A percentile compares a stretch with the other conserved stretches of the same genome.
Evolutionary conservation across 2,113 vertebrate genomes (phyloP).

Genomic region (Apodemus speciosus): DNA sequence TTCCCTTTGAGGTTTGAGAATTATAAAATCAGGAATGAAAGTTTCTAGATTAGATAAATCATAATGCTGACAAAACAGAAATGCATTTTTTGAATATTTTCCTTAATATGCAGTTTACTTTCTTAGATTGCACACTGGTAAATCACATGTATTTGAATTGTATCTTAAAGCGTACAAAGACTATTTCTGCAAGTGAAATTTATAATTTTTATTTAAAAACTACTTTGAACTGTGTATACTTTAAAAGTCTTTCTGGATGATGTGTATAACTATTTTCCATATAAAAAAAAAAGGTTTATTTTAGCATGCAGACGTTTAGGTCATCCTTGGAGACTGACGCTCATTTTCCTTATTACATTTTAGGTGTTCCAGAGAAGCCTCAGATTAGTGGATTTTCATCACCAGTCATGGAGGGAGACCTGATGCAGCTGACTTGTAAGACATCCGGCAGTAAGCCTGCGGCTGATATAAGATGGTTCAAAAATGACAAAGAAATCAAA

Average conservation of each 20-base stretch:
- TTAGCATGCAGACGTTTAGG: not conserved
- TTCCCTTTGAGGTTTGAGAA: not conserved
- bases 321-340: not conserved
- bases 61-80: conserved; percentile 15
- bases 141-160: not conserved
- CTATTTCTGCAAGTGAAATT: not conserved
- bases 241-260: conserved; percentile 26
- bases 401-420: conserved; percentile 94
- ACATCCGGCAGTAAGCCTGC: conserved; percentile 97
- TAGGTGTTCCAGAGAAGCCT: conserved; percentile 95
- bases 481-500: conserved; percentile 98
- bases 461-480: conserved; percentile 96
- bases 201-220: not conserved
- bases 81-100: not conserved
- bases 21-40: not conserved
- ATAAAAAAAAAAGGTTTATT: not conserved
- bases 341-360: conserved; percentile 60
- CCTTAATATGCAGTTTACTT: not conserved
- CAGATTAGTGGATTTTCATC: conserved; percentile 95
- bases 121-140: not conserved
- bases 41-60: not conserved
- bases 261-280: not conserved
- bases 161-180: not conserved
- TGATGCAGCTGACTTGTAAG: conserved; percentile 95
- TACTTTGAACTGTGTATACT: not conserved